Base-by-base conservation (phyloP, 2,797 vertebrate species). In the Distichodus sexfasciatus region DNA sequence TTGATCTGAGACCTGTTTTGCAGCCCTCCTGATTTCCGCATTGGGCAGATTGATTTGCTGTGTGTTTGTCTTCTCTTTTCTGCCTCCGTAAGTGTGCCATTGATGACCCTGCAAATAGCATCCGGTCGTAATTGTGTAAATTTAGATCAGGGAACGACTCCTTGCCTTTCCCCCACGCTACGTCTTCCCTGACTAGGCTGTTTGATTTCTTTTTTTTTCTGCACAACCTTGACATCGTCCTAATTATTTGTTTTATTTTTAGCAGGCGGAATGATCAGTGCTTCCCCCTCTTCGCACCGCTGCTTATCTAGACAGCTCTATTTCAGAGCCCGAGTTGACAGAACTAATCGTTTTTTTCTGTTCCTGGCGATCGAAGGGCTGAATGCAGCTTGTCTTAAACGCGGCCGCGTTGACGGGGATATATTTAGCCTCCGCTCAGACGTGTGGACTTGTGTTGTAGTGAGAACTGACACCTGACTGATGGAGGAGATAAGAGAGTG, bases 201-300 rank as follows among this genome's bases (percentile, higher is more conserved):
- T n/a, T n/a, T n/a, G n/a, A n/a, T n/a, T n/a, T n/a, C n/a, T n/a
- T n/a, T n/a, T n/a, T 58, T 51, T 60, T 66, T 14, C 29, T 21
- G 28, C 21, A 21, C 70, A 66, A 60, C 62, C 70, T 72, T 66
- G 62, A 72, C 62, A 60, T 47, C 44, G 70, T 59, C 46, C 62
- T 66, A 66, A 63, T 58, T 67, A 58, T 68, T 68, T 66, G 51
- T 23, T 46, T 24, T 66, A 76, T 66, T 68, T 67, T 68, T 68
- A 72, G 63, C 36, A 31, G 29, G 53, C 40, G 24, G 63, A 62
- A 62, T 35, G 50, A 66, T 66, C 54, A 64, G 43, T 58, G 9
- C 51, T 51, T 35, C 36, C 46, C 36, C 35, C 17, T 33, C 54
- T 11, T n/a, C 31, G 38, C 14, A 26, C 35, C 4, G 33, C n/a